phyloP scores from a whole-genome alignment of 35 echinoderm and acorn worm genomes.

The Chiridota heheva region DNA sequence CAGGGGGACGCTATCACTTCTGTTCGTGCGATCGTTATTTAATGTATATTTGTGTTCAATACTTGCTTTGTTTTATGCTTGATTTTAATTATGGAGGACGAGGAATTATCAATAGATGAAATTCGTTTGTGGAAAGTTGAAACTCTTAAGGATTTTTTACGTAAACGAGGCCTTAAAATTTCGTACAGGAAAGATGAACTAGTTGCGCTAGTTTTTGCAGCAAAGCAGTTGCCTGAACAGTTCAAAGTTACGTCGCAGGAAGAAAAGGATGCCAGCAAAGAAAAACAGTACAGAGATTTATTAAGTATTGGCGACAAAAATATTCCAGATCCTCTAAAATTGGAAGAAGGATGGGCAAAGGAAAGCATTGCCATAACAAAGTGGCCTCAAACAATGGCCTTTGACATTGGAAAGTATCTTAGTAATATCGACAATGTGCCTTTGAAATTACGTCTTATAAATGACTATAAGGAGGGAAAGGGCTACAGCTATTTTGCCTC shows the following conservation, averaged over 20 bases:
- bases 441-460: slow-evolving; percentile 1
- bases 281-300: background rate
- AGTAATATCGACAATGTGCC: slow-evolving; percentile 17
- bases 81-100: too few relatives aligned
- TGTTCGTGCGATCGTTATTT: too few relatives aligned
- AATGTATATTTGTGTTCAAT: too few relatives aligned
- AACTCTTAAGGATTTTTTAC: slow-evolving; percentile 40
- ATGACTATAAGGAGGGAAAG: slow-evolving; percentile 58
- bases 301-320: too few relatives aligned
- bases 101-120: slow-evolving; percentile 36
- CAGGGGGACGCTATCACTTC: background rate
- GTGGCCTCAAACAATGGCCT: slow-evolving; percentile 57
- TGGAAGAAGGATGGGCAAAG: slow-evolving; percentile 26
- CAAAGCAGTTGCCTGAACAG: slow-evolving; percentile 16
- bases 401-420: slow-evolving; percentile 46
- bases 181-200: slow-evolving; percentile 17
- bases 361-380: background rate
- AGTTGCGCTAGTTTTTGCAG: slow-evolving; percentile 39
- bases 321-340: slow-evolving; percentile 24
- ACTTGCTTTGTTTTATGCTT: too few relatives aligned
- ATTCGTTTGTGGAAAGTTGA: slow-evolving; percentile 51
- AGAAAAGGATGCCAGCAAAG: background rate
- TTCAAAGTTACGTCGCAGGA: background rate
- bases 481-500: slow-evolving; percentile 52
- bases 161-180: slow-evolving; percentile 26